These are phyloP conservation scores for Troglohyphantes excavatus DNA, from an alignment of 2,888 invertebrate species.

Conservation along the genomic window DNA sequence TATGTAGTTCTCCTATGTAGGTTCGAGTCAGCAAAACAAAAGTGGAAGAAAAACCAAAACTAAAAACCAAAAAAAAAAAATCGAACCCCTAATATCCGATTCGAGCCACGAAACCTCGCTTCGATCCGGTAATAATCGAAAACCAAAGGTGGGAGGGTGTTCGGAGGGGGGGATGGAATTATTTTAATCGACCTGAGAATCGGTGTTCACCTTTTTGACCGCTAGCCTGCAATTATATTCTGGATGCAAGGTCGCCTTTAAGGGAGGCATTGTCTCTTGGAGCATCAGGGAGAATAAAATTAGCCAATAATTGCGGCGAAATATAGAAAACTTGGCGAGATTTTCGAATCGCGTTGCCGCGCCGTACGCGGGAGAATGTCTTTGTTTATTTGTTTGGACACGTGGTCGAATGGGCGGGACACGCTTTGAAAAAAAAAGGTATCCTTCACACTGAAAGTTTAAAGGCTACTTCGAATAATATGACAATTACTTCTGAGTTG, in stretches of 20 bases:
- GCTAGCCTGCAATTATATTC: slow-evolving; percentile 56
- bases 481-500: too few relatives aligned
- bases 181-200: slow-evolving; percentile 72
- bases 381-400: slow-evolving; percentile 22
- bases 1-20: too few relatives aligned
- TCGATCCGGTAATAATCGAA: slow-evolving; percentile 68
- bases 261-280: slow-evolving; percentile 68
- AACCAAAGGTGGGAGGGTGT: slow-evolving; percentile 16
- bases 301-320: slow-evolving; percentile 56
- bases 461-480: too few relatives aligned
- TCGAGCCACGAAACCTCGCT: slow-evolving; percentile 47
- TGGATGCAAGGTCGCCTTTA: slow-evolving; percentile 32
- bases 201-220: slow-evolving; percentile 73
- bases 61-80: slow-evolving; percentile 60
- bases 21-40: background rate
- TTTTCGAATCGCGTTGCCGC: background rate
- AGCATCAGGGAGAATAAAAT: slow-evolving; percentile 41
- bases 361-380: too few relatives aligned
- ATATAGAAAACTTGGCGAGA: slow-evolving; percentile 33
- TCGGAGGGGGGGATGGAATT: slow-evolving; percentile 21
- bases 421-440: too few relatives aligned
- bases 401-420: slow-evolving; percentile 14
- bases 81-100: slow-evolving; percentile 45
- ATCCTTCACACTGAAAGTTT: too few relatives aligned
- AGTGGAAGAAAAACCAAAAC: slow-evolving; percentile 32